Percentiles rank a stretch among this genome's conserved stretches.
Conservation (phyloP, 2,888 invertebrate genomes). For the Phoronis australis region DNA sequence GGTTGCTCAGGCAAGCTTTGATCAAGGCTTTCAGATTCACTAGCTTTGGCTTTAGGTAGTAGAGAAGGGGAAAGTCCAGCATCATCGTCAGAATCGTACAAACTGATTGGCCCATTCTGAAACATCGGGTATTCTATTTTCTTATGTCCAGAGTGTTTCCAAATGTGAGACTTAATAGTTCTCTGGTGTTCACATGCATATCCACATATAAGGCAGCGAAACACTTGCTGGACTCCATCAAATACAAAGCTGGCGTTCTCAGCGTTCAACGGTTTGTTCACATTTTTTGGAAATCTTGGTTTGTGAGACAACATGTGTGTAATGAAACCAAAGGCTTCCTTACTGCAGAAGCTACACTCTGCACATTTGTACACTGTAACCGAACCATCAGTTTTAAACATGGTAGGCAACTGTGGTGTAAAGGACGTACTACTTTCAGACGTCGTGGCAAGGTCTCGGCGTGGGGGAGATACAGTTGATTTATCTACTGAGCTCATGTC, state of each 20-base stretch:
- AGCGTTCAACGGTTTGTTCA: background rate
- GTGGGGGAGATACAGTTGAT: too few species aligned
- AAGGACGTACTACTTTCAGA: background rate
- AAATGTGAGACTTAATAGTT: constrained; percentile 50
- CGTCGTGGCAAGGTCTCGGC: too few species aligned
- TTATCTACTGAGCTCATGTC: constrained; percentile 1
- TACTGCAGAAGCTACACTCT: constrained; percentile 33
- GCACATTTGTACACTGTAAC: constrained; percentile 26
- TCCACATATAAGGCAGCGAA: constrained; percentile 44
- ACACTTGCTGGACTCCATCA: constrained; percentile 10
- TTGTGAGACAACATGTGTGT: constrained; percentile 36
- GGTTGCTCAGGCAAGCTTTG: too few species aligned
- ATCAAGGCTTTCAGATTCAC: too few species aligned
- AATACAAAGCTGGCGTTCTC: background rate
- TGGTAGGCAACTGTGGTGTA: background rate
- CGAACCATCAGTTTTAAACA: background rate
- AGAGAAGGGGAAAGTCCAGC: too few species aligned
- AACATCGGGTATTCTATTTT: constrained; percentile 49
- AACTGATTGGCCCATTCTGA: constrained; percentile 45
- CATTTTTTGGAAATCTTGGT: constrained; percentile 6
- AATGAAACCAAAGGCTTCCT: constrained; percentile 33
- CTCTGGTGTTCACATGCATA: constrained; percentile 47
- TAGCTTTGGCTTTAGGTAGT: too few species aligned
- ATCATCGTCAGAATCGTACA: too few species aligned
- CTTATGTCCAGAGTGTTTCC: constrained; percentile 50